Evolutionary conservation across 2,797 vertebrate genomes (phyloP).

Genomic region (Mus minutoides): DNA sequence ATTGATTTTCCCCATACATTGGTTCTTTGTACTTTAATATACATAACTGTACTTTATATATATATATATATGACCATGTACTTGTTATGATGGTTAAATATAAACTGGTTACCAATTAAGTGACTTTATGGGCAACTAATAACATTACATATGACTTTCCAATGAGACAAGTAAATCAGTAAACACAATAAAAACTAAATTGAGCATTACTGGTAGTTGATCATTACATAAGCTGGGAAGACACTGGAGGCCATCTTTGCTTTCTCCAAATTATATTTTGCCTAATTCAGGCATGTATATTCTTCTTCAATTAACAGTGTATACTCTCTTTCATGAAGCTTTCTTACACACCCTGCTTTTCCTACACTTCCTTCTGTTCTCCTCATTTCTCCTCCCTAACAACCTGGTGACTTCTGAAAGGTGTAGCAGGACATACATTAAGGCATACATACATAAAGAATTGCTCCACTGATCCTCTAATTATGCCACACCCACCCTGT

Average conservation of each 20-base stretch:
- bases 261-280: background rate
- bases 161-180: background rate
- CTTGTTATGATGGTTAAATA: background rate
- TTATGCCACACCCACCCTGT: background rate
- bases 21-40: background rate
- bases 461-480: background rate
- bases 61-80: background rate
- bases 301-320: background rate
- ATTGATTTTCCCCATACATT: background rate
- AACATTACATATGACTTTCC: background rate
- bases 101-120: background rate
- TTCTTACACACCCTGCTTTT: background rate
- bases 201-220: background rate
- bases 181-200: background rate
- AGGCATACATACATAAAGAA: background rate
- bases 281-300: background rate
- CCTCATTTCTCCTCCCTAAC: background rate
- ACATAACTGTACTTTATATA: background rate
- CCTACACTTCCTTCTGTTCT: background rate
- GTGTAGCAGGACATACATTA: too few relatives aligned
- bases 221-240: background rate
- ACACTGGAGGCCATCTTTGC: background rate
- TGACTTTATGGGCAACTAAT: background rate
- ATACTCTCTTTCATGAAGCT: background rate
- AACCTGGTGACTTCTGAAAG: too few relatives aligned